A percentile compares a stretch with the other conserved stretches of the same genome.
These are phyloP conservation scores for Hemiscyllium ocellatum DNA, from an alignment of 2,113 vertebrate genomes.

Conservation along the genomic window DNA sequence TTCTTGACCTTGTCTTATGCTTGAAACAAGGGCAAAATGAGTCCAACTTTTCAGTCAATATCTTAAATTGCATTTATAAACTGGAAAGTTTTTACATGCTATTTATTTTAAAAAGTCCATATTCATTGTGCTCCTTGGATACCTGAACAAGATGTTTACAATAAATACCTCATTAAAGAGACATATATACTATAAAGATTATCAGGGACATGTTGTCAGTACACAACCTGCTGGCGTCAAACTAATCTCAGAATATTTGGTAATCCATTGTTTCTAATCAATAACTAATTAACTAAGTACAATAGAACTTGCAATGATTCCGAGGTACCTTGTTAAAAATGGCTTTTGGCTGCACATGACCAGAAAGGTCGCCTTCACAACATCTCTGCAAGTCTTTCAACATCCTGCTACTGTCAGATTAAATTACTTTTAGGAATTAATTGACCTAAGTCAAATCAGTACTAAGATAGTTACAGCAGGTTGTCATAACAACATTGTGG, in stretches of 20 bases:
- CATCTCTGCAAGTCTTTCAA: slow-evolving; percentile 77
- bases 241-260: slow-evolving; percentile 86
- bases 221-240: slow-evolving; percentile 71
- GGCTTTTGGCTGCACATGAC: slow-evolving; percentile 67
- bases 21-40: neutral
- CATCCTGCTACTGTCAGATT: slow-evolving; percentile 85
- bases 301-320: slow-evolving; percentile 87
- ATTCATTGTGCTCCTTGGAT: slow-evolving; percentile 47
- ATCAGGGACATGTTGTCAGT: slow-evolving; percentile 58
- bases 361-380: slow-evolving; percentile 95
- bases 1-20: neutral
- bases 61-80: slow-evolving; percentile 7
- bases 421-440: slow-evolving; percentile 97
- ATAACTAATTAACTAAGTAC: slow-evolving; percentile 99
- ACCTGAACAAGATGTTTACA: slow-evolving; percentile 51
- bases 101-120: slow-evolving; percentile 24
- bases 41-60: neutral
- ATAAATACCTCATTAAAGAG: slow-evolving; percentile 45
- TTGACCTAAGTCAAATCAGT: slow-evolving; percentile 83
- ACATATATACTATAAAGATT: slow-evolving; percentile 50
- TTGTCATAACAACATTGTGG: slow-evolving; percentile 67
- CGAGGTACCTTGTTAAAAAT: slow-evolving; percentile 84
- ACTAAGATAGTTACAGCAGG: slow-evolving; percentile 64
- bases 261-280: slow-evolving; percentile 98
- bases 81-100: neutral